Percentiles rank a stretch among this genome's conserved stretches.
phyloP scores from a whole-genome alignment of 2,797 vertebrate genomes.

The Cetoscarus ocellatus region DNA sequence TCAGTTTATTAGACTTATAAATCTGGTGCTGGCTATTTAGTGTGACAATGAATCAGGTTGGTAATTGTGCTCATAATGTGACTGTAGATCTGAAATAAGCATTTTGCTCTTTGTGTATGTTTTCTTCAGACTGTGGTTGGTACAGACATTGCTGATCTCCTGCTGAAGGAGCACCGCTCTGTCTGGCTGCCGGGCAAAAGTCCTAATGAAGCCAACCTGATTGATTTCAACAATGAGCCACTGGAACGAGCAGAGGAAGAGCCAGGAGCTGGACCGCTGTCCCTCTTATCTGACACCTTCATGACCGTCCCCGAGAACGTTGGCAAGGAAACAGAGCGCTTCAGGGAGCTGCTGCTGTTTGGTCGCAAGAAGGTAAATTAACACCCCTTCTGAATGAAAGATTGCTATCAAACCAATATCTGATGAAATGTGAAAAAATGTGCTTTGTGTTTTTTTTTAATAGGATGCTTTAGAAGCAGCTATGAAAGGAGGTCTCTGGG shows the following conservation, averaged over 20 bases:
- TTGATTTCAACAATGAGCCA: conserved; percentile 96
- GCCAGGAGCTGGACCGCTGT: conserved; percentile 91
- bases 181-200: conserved; percentile 98
- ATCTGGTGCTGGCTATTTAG: too few species aligned
- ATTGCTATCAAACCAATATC: background rate
- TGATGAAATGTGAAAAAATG: background rate
- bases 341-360: conserved; percentile 95
- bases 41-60: too few species aligned
- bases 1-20: too few species aligned
- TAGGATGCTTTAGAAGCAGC: conserved; percentile 97
- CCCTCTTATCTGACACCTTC: conserved; percentile 91
- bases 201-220: conserved; percentile 97
- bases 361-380: conserved; percentile 93
- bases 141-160: conserved; percentile 94
- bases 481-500: conserved; percentile 98
- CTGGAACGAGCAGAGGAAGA: conserved; percentile 91
- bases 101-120: background rate
- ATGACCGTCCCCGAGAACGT: conserved; percentile 82
- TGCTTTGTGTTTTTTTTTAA: conserved; percentile 13
- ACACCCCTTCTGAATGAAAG: background rate
- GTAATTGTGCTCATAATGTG: background rate
- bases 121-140: conserved; percentile 93
- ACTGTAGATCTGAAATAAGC: background rate
- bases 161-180: conserved; percentile 94
- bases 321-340: conserved; percentile 93